phyloP scores from a whole-genome alignment of 1,140 invertebrate genomes.

The Sweltsa coloradensis region DNA sequence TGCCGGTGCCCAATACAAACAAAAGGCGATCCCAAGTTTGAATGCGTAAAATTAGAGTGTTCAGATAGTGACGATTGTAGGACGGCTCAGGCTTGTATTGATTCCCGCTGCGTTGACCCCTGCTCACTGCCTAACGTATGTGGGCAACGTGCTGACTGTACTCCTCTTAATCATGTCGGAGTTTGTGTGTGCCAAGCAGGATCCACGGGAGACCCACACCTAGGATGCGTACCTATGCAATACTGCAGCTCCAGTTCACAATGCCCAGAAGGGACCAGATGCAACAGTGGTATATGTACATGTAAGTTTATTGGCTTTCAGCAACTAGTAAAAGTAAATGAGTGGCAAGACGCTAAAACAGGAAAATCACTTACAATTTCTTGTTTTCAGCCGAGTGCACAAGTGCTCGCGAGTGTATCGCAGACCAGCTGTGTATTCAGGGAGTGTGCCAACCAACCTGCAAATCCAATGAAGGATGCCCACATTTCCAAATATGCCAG shows the following conservation, averaged over 20 bases:
- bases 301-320: too few relatives aligned
- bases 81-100: conserved; percentile 55
- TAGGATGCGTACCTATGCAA: conserved; percentile 66
- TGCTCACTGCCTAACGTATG: conserved; percentile 69
- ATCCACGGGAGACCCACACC: conserved; percentile 70
- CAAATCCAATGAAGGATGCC: conserved; percentile 58
- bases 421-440: conserved; percentile 67
- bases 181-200: conserved; percentile 68
- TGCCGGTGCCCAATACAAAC: conserved; percentile 65
- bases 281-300: conserved; percentile 66
- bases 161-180: conserved; percentile 55
- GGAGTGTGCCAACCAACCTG: conserved; percentile 69
- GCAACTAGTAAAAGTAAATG: too few relatives aligned
- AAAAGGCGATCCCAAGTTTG: conserved; percentile 55
- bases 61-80: conserved; percentile 64
- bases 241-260: conserved; percentile 64
- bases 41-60: conserved; percentile 65
- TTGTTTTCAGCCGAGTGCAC: conserved; percentile 47
- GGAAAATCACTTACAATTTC: too few relatives aligned
- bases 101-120: conserved; percentile 67
- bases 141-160: conserved; percentile 63
- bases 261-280: conserved; percentile 67
- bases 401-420: conserved; percentile 64
- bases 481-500: conserved; percentile 65
- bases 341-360: too few relatives aligned